phyloP scores from a whole-genome alignment of 2,113 vertebrate genomes.

The Notarius quadriscutis region DNA sequence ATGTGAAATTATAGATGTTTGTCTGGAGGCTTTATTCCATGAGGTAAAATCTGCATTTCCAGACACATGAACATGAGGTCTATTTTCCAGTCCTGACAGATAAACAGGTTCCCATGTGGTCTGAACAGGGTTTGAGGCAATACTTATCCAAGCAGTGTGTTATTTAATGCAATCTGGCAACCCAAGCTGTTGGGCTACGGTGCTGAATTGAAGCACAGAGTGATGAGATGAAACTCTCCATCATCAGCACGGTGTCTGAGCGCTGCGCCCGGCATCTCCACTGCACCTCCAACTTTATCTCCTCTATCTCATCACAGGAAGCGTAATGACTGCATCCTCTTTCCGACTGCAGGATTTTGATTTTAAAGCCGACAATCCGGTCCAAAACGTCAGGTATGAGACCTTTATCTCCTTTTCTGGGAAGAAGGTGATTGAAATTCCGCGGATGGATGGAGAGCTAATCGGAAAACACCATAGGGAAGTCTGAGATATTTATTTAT shows the following conservation, averaged over 20 bases:
- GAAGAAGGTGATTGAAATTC: slow-evolving; percentile 65
- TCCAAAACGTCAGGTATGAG: background rate
- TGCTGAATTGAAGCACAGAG: slow-evolving; percentile 25
- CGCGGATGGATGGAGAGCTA: slow-evolving; percentile 56
- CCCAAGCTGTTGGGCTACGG: background rate
- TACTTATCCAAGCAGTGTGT: background rate
- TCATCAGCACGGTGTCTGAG: slow-evolving; percentile 17
- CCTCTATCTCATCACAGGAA: background rate
- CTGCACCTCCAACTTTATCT: slow-evolving; percentile 41
- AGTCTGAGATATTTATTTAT: slow-evolving; percentile 23
- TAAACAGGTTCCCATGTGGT: background rate
- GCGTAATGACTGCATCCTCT: background rate
- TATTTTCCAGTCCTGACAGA: background rate
- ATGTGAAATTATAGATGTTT: no score
- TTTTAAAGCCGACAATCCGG: slow-evolving; percentile 18
- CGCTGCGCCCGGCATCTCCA: slow-evolving; percentile 23
- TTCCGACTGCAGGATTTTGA: background rate
- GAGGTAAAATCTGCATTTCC: no score
- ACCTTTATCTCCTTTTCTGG: background rate
- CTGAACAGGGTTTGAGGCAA: background rate
- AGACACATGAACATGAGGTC: background rate
- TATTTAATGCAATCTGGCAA: background rate
- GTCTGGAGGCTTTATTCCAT: no score
- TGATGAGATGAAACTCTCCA: slow-evolving; percentile 26
- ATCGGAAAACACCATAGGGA: slow-evolving; percentile 59